These are phyloP conservation scores for Gnatocerus cornutus DNA, from an alignment of 2,888 invertebrate species.

Conservation along the genomic window DNA sequence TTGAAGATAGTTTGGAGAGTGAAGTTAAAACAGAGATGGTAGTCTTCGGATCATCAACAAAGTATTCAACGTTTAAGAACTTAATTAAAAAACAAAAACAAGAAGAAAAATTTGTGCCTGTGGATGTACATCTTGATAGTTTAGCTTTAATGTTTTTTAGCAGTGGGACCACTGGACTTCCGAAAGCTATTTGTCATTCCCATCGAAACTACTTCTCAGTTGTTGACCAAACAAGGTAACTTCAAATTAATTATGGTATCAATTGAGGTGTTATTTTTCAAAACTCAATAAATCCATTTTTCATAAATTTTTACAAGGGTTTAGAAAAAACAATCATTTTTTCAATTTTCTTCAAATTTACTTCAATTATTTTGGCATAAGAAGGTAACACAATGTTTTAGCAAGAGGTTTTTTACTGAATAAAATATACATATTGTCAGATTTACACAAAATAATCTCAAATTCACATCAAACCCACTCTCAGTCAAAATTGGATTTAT, in stretches of 20 bases:
- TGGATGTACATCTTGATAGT: conserved; percentile 45
- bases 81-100: conserved; percentile 46
- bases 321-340: no score
- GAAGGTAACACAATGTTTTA: no score
- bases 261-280: no score
- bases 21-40: conserved; percentile 54
- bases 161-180: conserved; percentile 65
- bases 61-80: conserved; percentile 49
- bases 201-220: conserved; percentile 51
- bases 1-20: conserved; percentile 49
- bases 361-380: no score
- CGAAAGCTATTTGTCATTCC: conserved; percentile 62
- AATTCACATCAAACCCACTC: no score
- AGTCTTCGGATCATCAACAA: conserved; percentile 56
- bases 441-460: no score
- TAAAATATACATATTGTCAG: no score
- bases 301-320: no score
- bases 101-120: conserved; percentile 32
- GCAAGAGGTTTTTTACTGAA: no score
- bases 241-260: not conserved
- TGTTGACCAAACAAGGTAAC: conserved; percentile 37
- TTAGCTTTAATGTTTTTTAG: conserved; percentile 63
- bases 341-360: no score
- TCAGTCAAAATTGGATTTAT: no score
- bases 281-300: no score